Evolutionary conservation across 2,113 vertebrate genomes (phyloP), one percentile per base, ranked within the genome.

Genomic region (Talpa occidentalis): DNA sequence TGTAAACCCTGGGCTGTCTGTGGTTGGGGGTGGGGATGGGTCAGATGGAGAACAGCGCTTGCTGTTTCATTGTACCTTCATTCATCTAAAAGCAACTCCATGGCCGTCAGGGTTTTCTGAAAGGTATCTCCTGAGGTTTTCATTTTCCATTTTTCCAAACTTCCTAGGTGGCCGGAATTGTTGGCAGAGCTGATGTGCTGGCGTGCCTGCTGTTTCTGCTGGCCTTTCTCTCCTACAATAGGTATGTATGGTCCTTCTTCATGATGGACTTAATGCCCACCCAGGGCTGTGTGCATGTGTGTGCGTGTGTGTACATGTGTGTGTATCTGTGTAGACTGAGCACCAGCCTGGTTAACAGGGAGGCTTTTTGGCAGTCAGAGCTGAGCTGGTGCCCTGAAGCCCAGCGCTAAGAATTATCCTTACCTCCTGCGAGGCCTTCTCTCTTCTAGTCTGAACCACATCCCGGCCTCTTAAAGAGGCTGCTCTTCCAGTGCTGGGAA

Each of bases 151-250:
- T 32, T 32, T 19, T 97, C 91, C 95, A 93, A 56, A 95, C 64
- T 90, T 96, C 93, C 96, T 97, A 99, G 99, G 99, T 99, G 97
- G 99, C 99, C 89, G 99, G 99, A 35, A 99, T 99, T 72, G 99
- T 99, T 77, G 99, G 99, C 94, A 99, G 99, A 98, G 99, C 99
- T 0, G 99, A 99, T 17, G 99, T 99, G 88, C 96, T 99, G 47
- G 99, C 99, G 2, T 99, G 99, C 92, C 97, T 99, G 91, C 98
- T 99, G 93, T 99, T 99, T 96, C 98, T 99, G 91, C 97, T 99
- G 98, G 98, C 99, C 52, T 99, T 99, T 98, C 99, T 99, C 98
- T 99, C 98, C 98, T 99, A 99, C 98, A 98, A 98, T 97, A 99
- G 99, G 99, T 99, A 98, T 32, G 98, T 91, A 26, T 59, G 35